A percentile compares a stretch with the other conserved stretches of the same genome.
Evolutionary conservation across 2,113 vertebrate genomes (phyloP).

Genomic region (Dasyurus viverrinus): DNA sequence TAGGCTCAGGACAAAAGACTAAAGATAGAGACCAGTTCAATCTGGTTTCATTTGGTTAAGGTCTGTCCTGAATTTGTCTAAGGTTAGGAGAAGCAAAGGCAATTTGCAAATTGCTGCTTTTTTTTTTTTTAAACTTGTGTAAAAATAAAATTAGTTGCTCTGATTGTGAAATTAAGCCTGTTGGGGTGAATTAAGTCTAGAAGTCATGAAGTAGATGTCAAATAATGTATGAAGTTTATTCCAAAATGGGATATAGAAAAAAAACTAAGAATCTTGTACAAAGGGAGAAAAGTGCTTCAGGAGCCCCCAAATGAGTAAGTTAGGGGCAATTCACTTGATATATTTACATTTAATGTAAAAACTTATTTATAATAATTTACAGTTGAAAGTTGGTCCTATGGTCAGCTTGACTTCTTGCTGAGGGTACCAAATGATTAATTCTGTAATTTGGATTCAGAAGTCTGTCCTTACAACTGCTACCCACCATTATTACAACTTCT

Average conservation of each 20-base stretch:
- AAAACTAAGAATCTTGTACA: background rate
- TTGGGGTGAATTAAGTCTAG: background rate
- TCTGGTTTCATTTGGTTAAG: background rate
- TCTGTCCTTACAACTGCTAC: background rate
- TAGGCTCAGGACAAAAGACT: background rate
- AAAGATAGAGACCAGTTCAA: background rate
- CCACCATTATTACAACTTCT: background rate
- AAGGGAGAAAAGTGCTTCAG: background rate
- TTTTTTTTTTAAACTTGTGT: background rate
- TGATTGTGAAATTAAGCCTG: background rate
- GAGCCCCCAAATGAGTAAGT: background rate
- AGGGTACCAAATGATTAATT: background rate
- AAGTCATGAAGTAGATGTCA: background rate
- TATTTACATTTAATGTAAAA: background rate
- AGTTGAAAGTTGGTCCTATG: background rate
- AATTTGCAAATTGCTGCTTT: background rate
- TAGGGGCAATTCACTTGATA: background rate
- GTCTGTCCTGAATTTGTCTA: background rate
- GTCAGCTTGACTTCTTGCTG: background rate
- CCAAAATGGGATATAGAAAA: background rate
- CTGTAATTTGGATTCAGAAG: background rate
- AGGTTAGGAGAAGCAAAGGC: background rate
- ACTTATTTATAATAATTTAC: background rate
- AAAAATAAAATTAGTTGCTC: background rate
- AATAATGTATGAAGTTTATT: background rate